Evolutionary conservation across 2,797 vertebrate genomes (phyloP), one percentile per base, ranked within the genome.

Genomic region (Spondyliosoma cantharus): DNA sequence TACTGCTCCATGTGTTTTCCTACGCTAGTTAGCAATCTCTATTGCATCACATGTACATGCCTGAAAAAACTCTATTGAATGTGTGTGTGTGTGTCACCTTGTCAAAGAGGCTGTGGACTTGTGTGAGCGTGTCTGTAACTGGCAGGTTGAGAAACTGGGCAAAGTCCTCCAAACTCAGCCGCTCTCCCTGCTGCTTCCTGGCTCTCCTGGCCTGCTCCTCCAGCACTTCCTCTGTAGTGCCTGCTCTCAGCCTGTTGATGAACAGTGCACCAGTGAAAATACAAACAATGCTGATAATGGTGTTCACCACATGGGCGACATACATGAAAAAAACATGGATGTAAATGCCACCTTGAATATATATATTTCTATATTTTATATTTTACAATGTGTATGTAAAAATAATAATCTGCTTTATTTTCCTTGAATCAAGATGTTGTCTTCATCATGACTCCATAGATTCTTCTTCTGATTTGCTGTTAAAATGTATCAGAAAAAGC

Each of bases 101-200:
- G 24, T 96, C 95, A 66, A 99, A 97, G 66, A 97, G 93, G 0
- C 88, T 89, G 89, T 97, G 96, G 86, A 98, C 89, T 59, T 94
- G 95, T 76, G 87, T 89, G 76, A 98, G 93, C 0, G 89, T 82
- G 29, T 96, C 93, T 1, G 96, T 96, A 53, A 95, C 68, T 2
- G 96, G 94, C 61, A 96, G 91, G 67, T 88, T 91, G 76, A 98
- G 90, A 87, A 95, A 96, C 13, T 91, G 94, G 0, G 96, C 95
- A 25, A 99, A 97, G 72, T 94, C 95, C 0, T 95, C 72, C 17
- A 97, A 65, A 29, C 80, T 59, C 58, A 96, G 42, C 64, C 83
- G 80, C 66, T 87, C 87, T 58, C 92, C 95, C 64, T 79, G 86
- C 70, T 93, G 93, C 90, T 90, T 90, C 63, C 82, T 91, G 20